A percentile compares a stretch with the other conserved stretches of the same genome.
Conservation (phyloP, 2,797 vertebrate species). For the Odontamblyopus lacepedii region DNA sequence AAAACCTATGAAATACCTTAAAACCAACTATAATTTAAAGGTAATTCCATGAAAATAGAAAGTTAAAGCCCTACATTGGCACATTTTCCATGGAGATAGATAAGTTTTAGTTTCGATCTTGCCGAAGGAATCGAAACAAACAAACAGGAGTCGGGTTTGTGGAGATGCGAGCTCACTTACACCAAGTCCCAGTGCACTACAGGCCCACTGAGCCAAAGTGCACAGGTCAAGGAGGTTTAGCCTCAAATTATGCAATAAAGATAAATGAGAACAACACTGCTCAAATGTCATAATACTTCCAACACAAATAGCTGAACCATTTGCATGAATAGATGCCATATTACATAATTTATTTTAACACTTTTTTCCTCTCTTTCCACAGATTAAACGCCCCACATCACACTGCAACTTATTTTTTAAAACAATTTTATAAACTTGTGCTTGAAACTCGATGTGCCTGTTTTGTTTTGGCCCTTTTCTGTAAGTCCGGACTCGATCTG, state of each 20-base stretch:
- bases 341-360: background rate
- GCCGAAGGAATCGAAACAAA: no score
- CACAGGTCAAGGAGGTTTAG: background rate
- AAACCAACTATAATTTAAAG: no score
- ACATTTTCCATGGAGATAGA: no score
- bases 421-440: background rate
- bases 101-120: no score
- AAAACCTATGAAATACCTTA: background rate
- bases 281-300: background rate
- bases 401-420: constrained; percentile 8
- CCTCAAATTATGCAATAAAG: background rate
- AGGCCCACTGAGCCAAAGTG: background rate
- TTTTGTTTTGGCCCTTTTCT: constrained; percentile 12
- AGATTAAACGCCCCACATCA: constrained; percentile 33
- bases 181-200: no score
- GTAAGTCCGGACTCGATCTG: background rate
- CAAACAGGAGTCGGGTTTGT: no score
- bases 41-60: no score
- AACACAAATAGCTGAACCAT: background rate
- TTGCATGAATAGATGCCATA: background rate
- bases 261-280: background rate
- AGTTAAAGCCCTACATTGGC: no score
- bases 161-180: no score
- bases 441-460: constrained; percentile 21
- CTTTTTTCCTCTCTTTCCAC: constrained; percentile 31